Evolutionary conservation across 2,797 vertebrate genomes (phyloP).

Genomic region (Phalanger gymnotis): DNA sequence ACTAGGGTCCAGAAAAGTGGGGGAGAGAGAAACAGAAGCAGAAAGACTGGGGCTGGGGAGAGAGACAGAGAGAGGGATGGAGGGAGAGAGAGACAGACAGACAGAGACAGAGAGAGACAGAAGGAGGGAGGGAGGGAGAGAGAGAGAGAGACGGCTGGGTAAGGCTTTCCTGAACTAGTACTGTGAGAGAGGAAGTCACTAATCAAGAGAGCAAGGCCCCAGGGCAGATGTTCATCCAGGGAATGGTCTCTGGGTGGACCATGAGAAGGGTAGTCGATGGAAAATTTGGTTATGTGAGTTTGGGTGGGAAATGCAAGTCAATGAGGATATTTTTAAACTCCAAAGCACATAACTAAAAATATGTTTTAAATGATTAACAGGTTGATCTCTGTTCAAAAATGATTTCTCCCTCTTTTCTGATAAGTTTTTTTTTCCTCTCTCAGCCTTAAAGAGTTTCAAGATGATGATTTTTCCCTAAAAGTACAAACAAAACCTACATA

Average conservation of each 20-base stretch:
- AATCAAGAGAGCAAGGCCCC: neutral
- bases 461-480: slow-evolving; percentile 60
- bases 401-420: slow-evolving; percentile 28
- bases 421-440: neutral
- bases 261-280: neutral
- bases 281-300: neutral
- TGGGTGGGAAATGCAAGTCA: slow-evolving; percentile 5
- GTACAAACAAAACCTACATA: slow-evolving; percentile 22
- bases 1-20: neutral
- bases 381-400: slow-evolving; percentile 63
- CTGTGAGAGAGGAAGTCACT: neutral
- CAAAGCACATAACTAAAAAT: slow-evolving; percentile 33
- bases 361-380: slow-evolving; percentile 72
- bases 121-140: neutral
- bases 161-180: neutral
- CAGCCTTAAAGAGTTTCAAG: slow-evolving; percentile 43
- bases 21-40: neutral
- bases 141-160: neutral
- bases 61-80: neutral
- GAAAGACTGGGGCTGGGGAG: accelerated
- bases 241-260: neutral
- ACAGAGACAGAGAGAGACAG: too few species aligned
- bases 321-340: slow-evolving; percentile 20
- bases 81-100: neutral
- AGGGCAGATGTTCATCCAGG: neutral